Evolutionary conservation across 2,113 vertebrate genomes (phyloP), one percentile per base, ranked within the genome.

Genomic region (Formicarius rufipectus): DNA sequence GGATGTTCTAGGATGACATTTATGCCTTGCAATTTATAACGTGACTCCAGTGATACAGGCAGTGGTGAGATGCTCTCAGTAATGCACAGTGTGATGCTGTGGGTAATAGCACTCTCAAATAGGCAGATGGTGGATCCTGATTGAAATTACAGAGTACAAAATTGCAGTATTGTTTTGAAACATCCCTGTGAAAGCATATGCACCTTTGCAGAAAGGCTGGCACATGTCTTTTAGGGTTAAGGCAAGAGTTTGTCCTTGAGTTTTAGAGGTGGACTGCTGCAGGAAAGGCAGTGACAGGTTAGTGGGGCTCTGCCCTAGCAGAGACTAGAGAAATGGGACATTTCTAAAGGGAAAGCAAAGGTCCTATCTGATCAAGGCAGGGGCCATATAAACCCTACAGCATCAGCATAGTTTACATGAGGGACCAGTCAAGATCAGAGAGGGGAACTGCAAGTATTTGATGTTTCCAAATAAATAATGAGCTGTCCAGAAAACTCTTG

Each of bases 391-490:
- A 73, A 5, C 27, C 28, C 27, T 24, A 28, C 19, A 35, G 62
- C n/a, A 27, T 55, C 27, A n/a, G 18, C 50, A 17, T 3, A 35
- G 12, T 35, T 95, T 88, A 88, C 62, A 18, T 64, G 52, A 52
- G 42, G 37, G 35, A 63, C 47, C 15, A 49, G 0, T 72, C 39
- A 52, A 71, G 64, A 78, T 82, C 47, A 72, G 76, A 84, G 37
- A 71, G 14, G 24, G 19, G 12, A 60, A 44, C 52, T 75, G 80
- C 42, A 87, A 90, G 40, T 35, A 56, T 78, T 75, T 68, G 40
- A 8, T 78, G 47, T 87, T 86, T 95, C 77, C 50, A 89, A 81
- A 89, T 63, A 94, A 95, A 78, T 87, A 95, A 64, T 40, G 16
- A 94, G 53, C 69, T 79, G 30, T 28, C 9, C 31, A 84, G 44